A percentile compares a stretch with the other conserved stretches of the same genome.
Conservation (phyloP, 2,797 vertebrate genomes). For the Hydrophis major region DNA sequence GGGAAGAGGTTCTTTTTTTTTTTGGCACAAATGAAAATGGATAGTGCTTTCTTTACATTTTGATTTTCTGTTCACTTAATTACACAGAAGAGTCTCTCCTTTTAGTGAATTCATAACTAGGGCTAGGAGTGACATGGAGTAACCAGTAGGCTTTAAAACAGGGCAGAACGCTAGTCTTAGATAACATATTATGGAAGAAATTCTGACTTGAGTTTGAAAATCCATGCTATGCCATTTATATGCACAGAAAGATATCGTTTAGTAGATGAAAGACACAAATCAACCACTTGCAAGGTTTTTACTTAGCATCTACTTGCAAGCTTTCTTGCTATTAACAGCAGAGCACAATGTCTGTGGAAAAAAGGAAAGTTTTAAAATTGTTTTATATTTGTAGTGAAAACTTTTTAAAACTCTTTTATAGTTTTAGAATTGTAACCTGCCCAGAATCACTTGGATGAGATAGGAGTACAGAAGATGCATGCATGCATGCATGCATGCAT, state of each 20-base stretch:
- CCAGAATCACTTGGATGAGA: neutral
- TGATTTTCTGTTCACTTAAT: neutral
- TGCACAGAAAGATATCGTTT: neutral
- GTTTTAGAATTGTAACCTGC: neutral
- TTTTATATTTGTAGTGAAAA: neutral
- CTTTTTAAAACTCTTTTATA: neutral
- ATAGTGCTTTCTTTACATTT: neutral
- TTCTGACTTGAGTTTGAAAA: neutral
- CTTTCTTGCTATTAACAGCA: neutral
- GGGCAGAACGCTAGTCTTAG: neutral
- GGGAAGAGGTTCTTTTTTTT: neutral
- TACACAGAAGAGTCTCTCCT: neutral
- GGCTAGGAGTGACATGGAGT: neutral
- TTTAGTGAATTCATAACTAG: neutral
- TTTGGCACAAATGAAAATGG: neutral
- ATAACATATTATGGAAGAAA: neutral
- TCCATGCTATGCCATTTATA: neutral
- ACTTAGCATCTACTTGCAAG: neutral
- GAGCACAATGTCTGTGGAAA: neutral
- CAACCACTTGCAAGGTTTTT: neutral
- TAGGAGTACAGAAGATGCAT: neutral
- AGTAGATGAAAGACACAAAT: neutral
- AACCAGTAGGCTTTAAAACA: neutral
- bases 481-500: too few species aligned
- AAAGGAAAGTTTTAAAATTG: neutral